These are phyloP conservation scores for Leucoptera coffeella DNA, from an alignment of 2,888 invertebrate species.

Conservation along the genomic window DNA sequence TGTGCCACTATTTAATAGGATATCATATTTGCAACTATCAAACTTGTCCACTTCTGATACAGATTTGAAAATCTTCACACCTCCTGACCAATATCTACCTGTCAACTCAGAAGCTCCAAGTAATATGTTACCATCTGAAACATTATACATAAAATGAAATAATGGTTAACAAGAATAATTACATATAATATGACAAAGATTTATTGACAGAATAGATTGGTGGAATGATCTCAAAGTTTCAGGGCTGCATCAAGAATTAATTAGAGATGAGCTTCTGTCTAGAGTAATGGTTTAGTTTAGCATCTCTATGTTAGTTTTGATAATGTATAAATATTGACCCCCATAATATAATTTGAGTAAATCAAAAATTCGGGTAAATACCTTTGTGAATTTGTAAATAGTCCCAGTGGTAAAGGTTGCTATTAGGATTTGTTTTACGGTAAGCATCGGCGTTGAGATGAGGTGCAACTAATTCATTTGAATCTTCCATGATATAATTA, in stretches of 20 bases:
- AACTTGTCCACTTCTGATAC: slow-evolving; percentile 13
- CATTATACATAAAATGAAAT: no score
- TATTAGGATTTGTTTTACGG: slow-evolving; percentile 25
- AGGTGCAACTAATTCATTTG: slow-evolving; percentile 29
- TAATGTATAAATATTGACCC: no score
- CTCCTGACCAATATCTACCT: slow-evolving; percentile 43
- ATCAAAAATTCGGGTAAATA: no score
- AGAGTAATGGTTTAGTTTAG: no score
- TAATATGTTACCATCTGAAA: slow-evolving; percentile 31
- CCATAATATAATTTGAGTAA: no score
- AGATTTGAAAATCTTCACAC: slow-evolving; percentile 20
- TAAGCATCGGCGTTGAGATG: slow-evolving; percentile 44
- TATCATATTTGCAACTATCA: slow-evolving; percentile 15
- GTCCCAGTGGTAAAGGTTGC: slow-evolving; percentile 25
- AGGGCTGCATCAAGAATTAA: no score
- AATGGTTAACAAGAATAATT: no score
- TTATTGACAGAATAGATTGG: no score
- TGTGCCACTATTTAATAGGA: slow-evolving; percentile 24
- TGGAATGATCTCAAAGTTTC: no score
- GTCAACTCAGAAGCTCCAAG: slow-evolving; percentile 40
- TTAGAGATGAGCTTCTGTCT: no score
- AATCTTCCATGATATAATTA: slow-evolving; percentile 34
- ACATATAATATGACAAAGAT: no score
- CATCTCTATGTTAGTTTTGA: no score
- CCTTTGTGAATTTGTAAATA: slow-evolving; percentile 26